Percentiles rank a stretch among this genome's conserved stretches.
Conservation (phyloP, 2,888 invertebrate genomes). For the Tetragonula carbonaria region DNA sequence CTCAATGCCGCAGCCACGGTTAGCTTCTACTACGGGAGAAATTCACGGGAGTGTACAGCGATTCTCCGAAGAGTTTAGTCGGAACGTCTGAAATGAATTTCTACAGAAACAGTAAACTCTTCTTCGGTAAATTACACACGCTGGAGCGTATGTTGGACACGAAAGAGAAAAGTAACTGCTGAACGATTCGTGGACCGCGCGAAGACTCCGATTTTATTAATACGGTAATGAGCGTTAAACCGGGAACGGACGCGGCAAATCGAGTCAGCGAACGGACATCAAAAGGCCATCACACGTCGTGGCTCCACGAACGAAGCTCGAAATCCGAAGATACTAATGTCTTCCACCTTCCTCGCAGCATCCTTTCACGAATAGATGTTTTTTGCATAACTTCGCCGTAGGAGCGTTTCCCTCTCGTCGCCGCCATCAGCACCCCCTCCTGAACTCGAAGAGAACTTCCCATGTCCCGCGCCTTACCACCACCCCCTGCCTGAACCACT, state of each 20-base stretch:
- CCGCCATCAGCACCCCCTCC: conserved; percentile 66
- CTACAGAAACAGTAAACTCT: neutral
- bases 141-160: no score
- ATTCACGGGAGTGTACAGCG: neutral
- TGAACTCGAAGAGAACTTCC: conserved; percentile 32
- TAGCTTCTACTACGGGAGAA: neutral
- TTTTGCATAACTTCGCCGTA: conserved; percentile 66
- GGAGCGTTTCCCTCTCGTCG: conserved; percentile 54
- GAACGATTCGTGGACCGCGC: neutral
- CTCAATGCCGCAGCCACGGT: neutral
- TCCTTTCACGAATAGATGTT: conserved; percentile 60
- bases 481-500: conserved; percentile 46
- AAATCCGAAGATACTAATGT: conserved; percentile 44
- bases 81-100: neutral
- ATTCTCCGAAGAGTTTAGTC: neutral
- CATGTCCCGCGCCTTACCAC: conserved; percentile 51
- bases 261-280: conserved; percentile 21
- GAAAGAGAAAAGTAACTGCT: neutral
- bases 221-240: conserved; percentile 28
- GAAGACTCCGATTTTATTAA: conserved; percentile 5
- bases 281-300: conserved; percentile 38
- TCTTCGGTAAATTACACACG: neutral
- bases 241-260: conserved; percentile 14
- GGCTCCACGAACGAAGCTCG: conserved; percentile 16
- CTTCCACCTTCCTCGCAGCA: conserved; percentile 53